Conservation (phyloP, 2,888 invertebrate genomes). For the Hyposoter didymator region DNA sequence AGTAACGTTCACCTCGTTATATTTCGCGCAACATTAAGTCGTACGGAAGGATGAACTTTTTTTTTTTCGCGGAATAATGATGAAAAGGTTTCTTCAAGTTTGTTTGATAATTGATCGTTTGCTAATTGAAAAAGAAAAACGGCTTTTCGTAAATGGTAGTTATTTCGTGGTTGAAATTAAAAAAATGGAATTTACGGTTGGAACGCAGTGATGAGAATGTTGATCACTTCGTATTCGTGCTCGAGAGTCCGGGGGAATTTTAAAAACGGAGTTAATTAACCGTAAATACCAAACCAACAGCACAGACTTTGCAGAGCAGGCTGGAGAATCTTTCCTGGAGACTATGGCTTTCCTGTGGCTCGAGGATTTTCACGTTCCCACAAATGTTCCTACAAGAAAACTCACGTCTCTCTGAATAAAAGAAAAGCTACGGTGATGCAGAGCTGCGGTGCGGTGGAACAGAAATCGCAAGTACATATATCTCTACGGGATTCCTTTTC, state of each 20-base stretch:
- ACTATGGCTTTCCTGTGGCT: slow-evolving; percentile 5
- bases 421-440: slow-evolving; percentile 66
- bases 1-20: slow-evolving; percentile 19
- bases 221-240: not conserved
- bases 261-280: not conserved
- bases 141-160: not conserved
- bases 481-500: slow-evolving; percentile 62
- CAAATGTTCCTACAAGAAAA: slow-evolving; percentile 30
- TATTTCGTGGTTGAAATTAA: not conserved
- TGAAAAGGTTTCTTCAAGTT: not conserved
- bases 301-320: not conserved
- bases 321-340: not conserved
- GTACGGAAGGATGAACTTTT: not conserved
- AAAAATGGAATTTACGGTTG: not conserved
- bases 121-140: not conserved
- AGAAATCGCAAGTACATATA: slow-evolving; percentile 70
- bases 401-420: slow-evolving; percentile 55
- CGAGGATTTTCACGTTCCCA: slow-evolving; percentile 13
- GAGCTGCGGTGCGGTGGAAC: slow-evolving; percentile 67
- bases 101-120: slow-evolving; percentile 1
- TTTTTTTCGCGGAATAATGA: not conserved
- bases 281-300: not conserved
- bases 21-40: not conserved
- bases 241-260: not conserved
- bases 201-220: not conserved